These are phyloP conservation scores for Tragelaphus strepsiceros DNA, from an alignment of 2,113 vertebrate genomes.

Conservation along the genomic window DNA sequence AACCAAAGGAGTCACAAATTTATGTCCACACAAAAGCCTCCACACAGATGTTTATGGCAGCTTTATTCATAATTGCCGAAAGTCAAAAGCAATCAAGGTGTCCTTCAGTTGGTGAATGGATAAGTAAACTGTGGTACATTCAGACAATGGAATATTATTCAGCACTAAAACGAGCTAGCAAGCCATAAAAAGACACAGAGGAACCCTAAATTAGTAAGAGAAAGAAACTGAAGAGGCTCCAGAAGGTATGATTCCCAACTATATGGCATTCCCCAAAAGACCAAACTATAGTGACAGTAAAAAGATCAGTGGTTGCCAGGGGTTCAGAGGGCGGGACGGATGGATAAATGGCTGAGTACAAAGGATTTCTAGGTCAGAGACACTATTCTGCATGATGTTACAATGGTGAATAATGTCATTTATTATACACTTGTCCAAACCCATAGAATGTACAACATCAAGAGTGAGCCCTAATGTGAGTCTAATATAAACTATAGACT, in stretches of 20 bases:
- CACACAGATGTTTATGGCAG: not conserved
- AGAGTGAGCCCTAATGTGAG: not conserved
- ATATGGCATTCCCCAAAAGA: not conserved
- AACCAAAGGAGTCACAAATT: not conserved
- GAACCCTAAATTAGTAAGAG: not conserved
- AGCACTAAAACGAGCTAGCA: not conserved
- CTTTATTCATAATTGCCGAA: not conserved
- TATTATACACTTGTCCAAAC: not conserved
- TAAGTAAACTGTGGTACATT: not conserved
- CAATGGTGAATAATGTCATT: not conserved
- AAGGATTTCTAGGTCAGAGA: not conserved
- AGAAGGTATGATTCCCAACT: not conserved
- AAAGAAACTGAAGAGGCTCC: not conserved
- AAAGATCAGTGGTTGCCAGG: not conserved
- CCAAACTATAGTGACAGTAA: not conserved
- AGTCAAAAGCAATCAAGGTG: not conserved
- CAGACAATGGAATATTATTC: not conserved
- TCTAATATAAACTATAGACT: not conserved
- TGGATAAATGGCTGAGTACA: not conserved
- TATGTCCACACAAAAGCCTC: not conserved
- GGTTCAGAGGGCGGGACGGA: not conserved
- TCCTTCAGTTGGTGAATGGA: not conserved
- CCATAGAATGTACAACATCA: not conserved
- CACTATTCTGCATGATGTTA: not conserved
- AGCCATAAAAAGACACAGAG: not conserved